Base-by-base conservation (phyloP, 2,888 invertebrate species). In the Podabrus alpinus region DNA sequence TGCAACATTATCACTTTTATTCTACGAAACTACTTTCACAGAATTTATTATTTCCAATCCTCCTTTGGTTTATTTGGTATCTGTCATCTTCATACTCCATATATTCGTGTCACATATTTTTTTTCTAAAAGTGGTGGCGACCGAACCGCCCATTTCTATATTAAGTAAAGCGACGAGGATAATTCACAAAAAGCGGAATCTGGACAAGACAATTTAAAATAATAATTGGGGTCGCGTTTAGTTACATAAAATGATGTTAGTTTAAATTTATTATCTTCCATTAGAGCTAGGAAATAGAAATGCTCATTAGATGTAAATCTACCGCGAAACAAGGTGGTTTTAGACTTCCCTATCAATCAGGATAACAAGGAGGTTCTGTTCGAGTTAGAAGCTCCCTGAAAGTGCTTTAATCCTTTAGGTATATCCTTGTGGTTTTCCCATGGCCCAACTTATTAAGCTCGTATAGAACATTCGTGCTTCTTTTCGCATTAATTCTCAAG, bases 1-100 rank as follows among this genome's bases (percentile, higher is more conserved):
- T 69, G 78, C 72, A 80, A 79, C 80, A 82, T 82, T 83, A 82
- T 77, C 82, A 81, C 81, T 81, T 82, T 80, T 81, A 83, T 82
- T 80, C 79, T 79, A 80, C 77, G 74, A 79, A 79, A 72, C 77
- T 80, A 80, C 81, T 76, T 79, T 77, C 67, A 24, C 66, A 69
- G 77, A 78, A 81, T 82, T 80, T 80, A 79, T 80, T 77, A 79
- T 74, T 69, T 72, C 69, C 70, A 74, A 77, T 78, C 17, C 17
- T 66, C 68, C 60, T 70, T 70, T 66, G 70, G 67, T 70, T 70
- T 74, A 66, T 71, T 66, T 71, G 16, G 66, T 66, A 66, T 71
- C 59, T 66, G 45, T 45, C 25, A 64, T 60, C 19, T 70, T 70
- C 29, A n/a, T 19, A 16, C 25, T 19, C 71, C 59, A 67, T 71